Percentiles rank a stretch among this genome's conserved stretches.
phyloP scores from a whole-genome alignment of 53 echinoderm and acorn worm species.

The Holothuria scabra region DNA sequence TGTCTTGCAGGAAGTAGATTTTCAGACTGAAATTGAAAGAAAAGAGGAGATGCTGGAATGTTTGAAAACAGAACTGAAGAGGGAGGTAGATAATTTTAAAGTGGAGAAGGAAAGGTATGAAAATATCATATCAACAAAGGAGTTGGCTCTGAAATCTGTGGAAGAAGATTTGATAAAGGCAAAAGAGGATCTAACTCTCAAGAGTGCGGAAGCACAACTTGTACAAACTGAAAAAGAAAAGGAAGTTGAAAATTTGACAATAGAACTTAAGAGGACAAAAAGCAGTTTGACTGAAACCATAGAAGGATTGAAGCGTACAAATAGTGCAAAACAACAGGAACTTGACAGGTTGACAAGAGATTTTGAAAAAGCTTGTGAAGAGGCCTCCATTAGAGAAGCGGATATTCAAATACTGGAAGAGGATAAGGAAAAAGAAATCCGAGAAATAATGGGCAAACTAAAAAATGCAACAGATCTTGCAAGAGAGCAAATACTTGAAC shows the following conservation, averaged over 20 bases:
- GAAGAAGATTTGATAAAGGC: slow-evolving; percentile 49
- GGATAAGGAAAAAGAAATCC: slow-evolving; percentile 45
- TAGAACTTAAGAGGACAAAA: slow-evolving; percentile 2
- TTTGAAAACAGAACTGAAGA: slow-evolving; percentile 37
- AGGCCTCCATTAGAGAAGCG: slow-evolving; percentile 37
- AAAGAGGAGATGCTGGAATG: slow-evolving; percentile 38
- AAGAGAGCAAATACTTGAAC: slow-evolving; percentile 34
- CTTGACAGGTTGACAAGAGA: slow-evolving; percentile 1
- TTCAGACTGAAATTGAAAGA: not conserved
- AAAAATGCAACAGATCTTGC: slow-evolving; percentile 6
- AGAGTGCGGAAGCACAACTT: slow-evolving; percentile 13
- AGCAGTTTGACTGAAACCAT: not conserved
- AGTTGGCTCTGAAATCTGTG: slow-evolving; percentile 33
- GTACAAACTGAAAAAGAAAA: not conserved
- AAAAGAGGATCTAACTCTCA: slow-evolving; percentile 11
- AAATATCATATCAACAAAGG: not conserved
- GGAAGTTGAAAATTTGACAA: slow-evolving; percentile 17
- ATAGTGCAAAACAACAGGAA: not conserved
- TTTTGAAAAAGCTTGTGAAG: slow-evolving; percentile 30
- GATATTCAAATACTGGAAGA: slow-evolving; percentile 38
- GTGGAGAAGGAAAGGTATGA: slow-evolving; percentile 13
- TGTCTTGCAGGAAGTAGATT: not conserved
- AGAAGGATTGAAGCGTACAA: not conserved
- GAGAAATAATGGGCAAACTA: slow-evolving; percentile 24
- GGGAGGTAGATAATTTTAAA: slow-evolving; percentile 21